Conservation (phyloP, 2,797 vertebrate species). For the Harpagifer antarcticus region DNA sequence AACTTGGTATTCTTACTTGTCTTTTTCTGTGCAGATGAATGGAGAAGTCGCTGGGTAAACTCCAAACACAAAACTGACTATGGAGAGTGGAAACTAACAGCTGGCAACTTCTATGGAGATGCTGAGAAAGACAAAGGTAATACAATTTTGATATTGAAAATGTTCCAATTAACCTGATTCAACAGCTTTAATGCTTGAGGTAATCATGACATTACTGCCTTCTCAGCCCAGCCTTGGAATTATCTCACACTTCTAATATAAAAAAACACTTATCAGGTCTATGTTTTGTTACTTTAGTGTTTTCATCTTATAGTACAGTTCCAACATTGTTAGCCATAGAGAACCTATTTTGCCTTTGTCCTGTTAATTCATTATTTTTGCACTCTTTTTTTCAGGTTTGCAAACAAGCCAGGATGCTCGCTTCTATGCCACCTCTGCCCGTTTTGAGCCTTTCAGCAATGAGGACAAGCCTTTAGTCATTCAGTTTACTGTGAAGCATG, state of each 20-base stretch:
- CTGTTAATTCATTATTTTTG: not conserved
- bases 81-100: slow-evolving; percentile 90
- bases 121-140: slow-evolving; percentile 85
- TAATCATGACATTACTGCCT: not conserved
- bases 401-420: slow-evolving; percentile 96
- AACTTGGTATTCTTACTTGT: not conserved
- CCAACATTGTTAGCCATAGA: not conserved
- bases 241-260: too few species aligned
- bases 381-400: slow-evolving; percentile 84
- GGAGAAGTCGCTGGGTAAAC: slow-evolving; percentile 91
- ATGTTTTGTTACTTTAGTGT: not conserved
- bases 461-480: slow-evolving; percentile 90
- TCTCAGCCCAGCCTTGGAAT: not conserved
- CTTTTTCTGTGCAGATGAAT: slow-evolving; percentile 84
- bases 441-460: slow-evolving; percentile 94
- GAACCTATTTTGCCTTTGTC: not conserved
- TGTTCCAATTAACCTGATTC: not conserved
- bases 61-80: slow-evolving; percentile 97
- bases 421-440: slow-evolving; percentile 92
- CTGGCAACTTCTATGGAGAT: slow-evolving; percentile 95
- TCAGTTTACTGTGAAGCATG: slow-evolving; percentile 97
- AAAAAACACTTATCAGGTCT: too few species aligned
- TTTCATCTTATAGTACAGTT: not conserved
- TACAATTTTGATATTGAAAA: not conserved
- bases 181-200: not conserved